Evolutionary conservation across 1,140 invertebrate genomes (phyloP), one percentile per base, ranked within the genome.

Genomic region (Caenorhabditis tropicalis): DNA sequence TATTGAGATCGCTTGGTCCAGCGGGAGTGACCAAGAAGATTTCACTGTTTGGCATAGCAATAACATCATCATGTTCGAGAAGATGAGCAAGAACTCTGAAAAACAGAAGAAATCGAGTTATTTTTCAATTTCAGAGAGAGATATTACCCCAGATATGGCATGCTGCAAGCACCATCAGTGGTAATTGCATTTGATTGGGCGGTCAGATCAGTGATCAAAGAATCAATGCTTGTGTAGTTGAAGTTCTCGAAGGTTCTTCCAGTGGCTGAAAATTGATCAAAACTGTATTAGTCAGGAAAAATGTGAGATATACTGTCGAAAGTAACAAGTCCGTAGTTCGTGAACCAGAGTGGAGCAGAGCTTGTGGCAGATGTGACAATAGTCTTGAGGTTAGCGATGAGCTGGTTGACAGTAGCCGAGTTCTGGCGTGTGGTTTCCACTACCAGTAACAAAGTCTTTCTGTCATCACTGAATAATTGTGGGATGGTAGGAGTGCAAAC

Each of bases 1-100:
- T 79, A 7, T 46, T 39, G 46, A 48, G 33, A 29, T 86, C 85
- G 24, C 15, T 39, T 36, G 82, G 70, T 43, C 56, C 48, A 15
- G 82, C 85, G 9, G 79, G 19, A 21, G 85, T 80, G 33, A 86
- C 33, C 46, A 86, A 21, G 56, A 84, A 46, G 43, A 86, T 70
- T 27, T 84, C 83, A 43, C 85, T 86, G 36, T 84, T 86, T 21
- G 82, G 82, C 7, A 27, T 48, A 39, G 79, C 70, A 33, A 86
- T 81, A 19, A 49, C 56, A 21, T 84, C 53, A 39, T 85, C 31
- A 19, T 79, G 74, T 12, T 33, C 39, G 21, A 79, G 29, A 31
- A 60, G 39, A 27, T 56, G 49, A 9, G 29, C 39, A 70, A 82
- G 70, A 48, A 80, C 70, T 36, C 83, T 81, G 48, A 84, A 84